Evolutionary conservation across 2,888 invertebrate species (phyloP), one percentile per base, ranked within the genome.

Genomic region (Choristoneura rosaceana): DNA sequence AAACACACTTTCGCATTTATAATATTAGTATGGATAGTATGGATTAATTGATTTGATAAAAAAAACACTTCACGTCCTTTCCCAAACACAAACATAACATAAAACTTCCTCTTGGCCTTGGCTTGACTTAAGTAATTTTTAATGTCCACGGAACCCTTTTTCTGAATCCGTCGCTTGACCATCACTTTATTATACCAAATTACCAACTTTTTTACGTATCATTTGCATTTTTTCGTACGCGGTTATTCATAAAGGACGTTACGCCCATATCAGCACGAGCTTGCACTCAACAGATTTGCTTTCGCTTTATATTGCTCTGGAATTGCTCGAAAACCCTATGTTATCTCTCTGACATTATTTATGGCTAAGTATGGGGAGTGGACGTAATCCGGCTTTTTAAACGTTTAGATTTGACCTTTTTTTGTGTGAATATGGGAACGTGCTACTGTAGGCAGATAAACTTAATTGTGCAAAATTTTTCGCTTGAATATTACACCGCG

Each of bases 201-300:
- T 25, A 55, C 55, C 55, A 55, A 55, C 4, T 25, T 55, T 55
- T 55, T 55, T 25, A 25, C 55, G 12, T 25, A 25, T 55, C 17
- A 55, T 55, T 55, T 55, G 55, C 55, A 55, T 55, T 55, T 55
- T 25, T 61, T 12, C 43, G 41, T 41, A 10, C 17, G 17, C 43
- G 17, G 34, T 61, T 43, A 61, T 43, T 61, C 43, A 61, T 61
- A 43, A 59, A 38, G 60, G 43, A 17, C 55, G 12, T 25, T 55
- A 55, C 25, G 25, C 0, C 55, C 55, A 8, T 52, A 17, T 55
- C 55, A 55, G 17, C 10, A 0, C 25, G 17, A 15, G 50, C 4
- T 55, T 17, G 15, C 15, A 52, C 55, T 55, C 55, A 25, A 55
- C 25, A 55, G 55, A 55, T 55, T 55, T 12, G 9, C 50, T 25